Evolutionary conservation across 2,888 invertebrate species (phyloP).

Genomic region (Himalopsyche anomala): DNA sequence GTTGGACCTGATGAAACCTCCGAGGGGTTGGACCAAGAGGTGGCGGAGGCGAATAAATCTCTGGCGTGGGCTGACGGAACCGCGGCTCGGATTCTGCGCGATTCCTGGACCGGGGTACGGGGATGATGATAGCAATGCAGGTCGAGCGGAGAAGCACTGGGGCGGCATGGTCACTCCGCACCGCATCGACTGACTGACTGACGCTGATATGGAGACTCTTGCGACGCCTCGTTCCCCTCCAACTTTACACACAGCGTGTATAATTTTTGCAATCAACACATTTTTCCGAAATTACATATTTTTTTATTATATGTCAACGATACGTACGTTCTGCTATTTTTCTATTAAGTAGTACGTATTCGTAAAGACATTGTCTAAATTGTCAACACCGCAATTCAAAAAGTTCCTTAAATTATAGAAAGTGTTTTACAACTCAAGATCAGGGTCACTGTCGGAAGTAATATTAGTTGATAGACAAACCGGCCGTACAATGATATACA

Average conservation of each 20-base stretch:
- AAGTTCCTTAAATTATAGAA: too few species aligned
- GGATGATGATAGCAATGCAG: conserved; percentile 27
- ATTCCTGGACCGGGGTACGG: conserved; percentile 15
- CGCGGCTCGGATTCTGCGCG: conserved; percentile 37
- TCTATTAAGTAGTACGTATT: too few species aligned
- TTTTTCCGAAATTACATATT: too few species aligned
- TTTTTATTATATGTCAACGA: too few species aligned
- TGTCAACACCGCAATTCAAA: too few species aligned
- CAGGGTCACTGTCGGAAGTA: too few species aligned
- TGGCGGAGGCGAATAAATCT: background rate
- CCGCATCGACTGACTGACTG: conserved; percentile 40
- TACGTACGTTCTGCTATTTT: too few species aligned
- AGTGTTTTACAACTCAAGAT: too few species aligned
- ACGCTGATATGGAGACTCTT: conserved; percentile 29
- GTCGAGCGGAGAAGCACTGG: conserved; percentile 32
- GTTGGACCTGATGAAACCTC: conserved; percentile 34
- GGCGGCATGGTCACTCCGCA: conserved; percentile 38
- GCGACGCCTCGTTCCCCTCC: background rate
- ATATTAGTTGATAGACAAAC: too few species aligned
- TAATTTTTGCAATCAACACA: background rate
- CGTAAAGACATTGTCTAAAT: too few species aligned
- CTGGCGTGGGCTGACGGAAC: conserved; percentile 14
- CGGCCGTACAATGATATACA: too few species aligned
- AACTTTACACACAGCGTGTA: conserved; percentile 18
- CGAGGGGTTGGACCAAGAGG: background rate